Evolutionary conservation across 2,797 vertebrate genomes (phyloP).

Genomic region (Capromys pilorides): DNA sequence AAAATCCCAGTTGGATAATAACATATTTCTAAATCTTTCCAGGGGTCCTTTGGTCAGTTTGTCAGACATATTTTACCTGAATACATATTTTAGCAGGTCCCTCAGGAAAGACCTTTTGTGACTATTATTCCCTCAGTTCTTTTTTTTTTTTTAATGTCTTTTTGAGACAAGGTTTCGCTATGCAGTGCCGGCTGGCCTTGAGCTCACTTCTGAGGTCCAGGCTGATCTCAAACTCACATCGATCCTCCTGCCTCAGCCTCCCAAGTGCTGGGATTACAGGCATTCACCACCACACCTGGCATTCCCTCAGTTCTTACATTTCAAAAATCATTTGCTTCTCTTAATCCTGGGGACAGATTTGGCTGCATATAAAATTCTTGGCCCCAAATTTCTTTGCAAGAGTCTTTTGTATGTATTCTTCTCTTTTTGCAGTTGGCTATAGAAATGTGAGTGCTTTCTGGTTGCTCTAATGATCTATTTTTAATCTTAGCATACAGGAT

Average conservation of each 20-base stretch:
- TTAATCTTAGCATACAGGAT: background rate
- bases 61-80: background rate
- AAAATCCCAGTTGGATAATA: background rate
- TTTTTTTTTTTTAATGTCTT: too few relatives aligned
- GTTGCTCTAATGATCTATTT: background rate
- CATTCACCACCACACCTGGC: too few relatives aligned
- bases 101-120: background rate
- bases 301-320: background rate
- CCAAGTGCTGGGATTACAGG: too few relatives aligned
- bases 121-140: background rate
- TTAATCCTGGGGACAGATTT: background rate
- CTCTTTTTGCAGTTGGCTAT: background rate
- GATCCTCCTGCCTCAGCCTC: too few relatives aligned
- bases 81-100: background rate
- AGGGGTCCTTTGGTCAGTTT: background rate
- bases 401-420: background rate
- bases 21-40: background rate
- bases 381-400: background rate
- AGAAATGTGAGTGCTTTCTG: background rate
- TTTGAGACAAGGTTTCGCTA: too few relatives aligned
- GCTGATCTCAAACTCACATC: too few relatives aligned
- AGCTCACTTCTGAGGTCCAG: too few relatives aligned
- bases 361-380: background rate
- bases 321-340: slow-evolving; percentile 3
- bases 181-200: too few relatives aligned